phyloP scores from a whole-genome alignment of 2,797 vertebrate genomes.

The Mus spretus region DNA sequence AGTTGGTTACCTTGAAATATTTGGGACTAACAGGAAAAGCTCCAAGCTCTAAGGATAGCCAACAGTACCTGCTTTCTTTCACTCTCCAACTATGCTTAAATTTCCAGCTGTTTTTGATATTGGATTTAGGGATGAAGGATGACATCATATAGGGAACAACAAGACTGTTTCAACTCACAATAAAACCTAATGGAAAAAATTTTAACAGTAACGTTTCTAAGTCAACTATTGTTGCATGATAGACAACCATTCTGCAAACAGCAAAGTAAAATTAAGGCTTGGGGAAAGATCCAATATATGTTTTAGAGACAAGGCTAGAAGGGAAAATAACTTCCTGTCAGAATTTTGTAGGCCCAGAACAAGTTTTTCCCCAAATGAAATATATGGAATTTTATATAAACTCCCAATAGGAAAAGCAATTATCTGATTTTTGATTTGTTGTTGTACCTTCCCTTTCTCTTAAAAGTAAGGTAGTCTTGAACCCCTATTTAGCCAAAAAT shows the following conservation, averaged over 20 bases:
- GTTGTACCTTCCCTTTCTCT: background rate
- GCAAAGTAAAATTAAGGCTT: slow-evolving; percentile 29
- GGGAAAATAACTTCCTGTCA: slow-evolving; percentile 20
- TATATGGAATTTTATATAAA: slow-evolving; percentile 39
- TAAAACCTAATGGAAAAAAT: slow-evolving; percentile 32
- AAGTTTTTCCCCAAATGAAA: background rate
- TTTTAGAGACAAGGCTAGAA: slow-evolving; percentile 45
- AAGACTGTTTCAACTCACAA: background rate
- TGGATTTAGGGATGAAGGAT: slow-evolving; percentile 51
- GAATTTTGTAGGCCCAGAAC: background rate
- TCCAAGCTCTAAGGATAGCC: slow-evolving; percentile 10
- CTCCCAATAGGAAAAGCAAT: slow-evolving; percentile 35
- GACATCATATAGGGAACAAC: slow-evolving; percentile 35
- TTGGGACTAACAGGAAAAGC: background rate
- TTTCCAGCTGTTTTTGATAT: slow-evolving; percentile 48
- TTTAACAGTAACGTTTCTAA: slow-evolving; percentile 3
- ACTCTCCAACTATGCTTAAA: slow-evolving; percentile 18
- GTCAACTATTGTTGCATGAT: slow-evolving; percentile 60
- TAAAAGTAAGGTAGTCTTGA: background rate
- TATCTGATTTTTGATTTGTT: background rate
- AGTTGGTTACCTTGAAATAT: slow-evolving; percentile 32
- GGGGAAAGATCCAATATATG: background rate
- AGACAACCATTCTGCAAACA: slow-evolving; percentile 60
- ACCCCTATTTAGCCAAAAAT: background rate
- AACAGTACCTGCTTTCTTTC: background rate